phyloP scores from a whole-genome alignment of 1,140 invertebrate genomes.

The Trissolcus basalis region DNA sequence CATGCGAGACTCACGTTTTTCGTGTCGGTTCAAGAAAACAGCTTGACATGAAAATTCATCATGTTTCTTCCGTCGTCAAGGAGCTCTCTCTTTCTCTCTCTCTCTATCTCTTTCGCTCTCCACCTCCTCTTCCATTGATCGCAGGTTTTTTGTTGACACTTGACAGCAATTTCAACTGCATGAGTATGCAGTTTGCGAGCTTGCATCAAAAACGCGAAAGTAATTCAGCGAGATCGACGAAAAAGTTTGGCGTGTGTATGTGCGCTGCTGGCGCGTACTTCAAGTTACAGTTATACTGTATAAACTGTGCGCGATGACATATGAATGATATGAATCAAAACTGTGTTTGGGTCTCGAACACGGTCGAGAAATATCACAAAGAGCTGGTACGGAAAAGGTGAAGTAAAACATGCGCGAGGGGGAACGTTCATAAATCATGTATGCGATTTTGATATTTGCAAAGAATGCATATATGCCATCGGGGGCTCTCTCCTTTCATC shows the following conservation, averaged over 20 bases:
- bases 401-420: not conserved
- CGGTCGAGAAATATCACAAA: conserved; percentile 4
- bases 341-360: conserved; percentile 12
- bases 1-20: too few species aligned
- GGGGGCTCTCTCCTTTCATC: too few species aligned
- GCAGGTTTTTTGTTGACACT: conserved; percentile 10
- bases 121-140: not conserved
- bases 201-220: conserved; percentile 20
- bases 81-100: too few species aligned
- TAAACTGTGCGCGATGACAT: conserved; percentile 38
- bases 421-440: conserved; percentile 14
- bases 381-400: conserved; percentile 1
- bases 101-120: too few species aligned
- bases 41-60: conserved; percentile 25
- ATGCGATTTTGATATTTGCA: too few species aligned
- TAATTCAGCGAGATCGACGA: conserved; percentile 20
- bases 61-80: not conserved
- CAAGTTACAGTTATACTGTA: conserved; percentile 2
- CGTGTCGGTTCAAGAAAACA: not conserved
- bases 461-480: too few species aligned
- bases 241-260: too few species aligned
- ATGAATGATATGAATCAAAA: conserved; percentile 37
- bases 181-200: conserved; percentile 11
- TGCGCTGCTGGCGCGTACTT: conserved; percentile 1
- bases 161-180: conserved; percentile 35